phyloP scores from a whole-genome alignment of 2,888 invertebrate genomes.

The Pedicia rivosa region DNA sequence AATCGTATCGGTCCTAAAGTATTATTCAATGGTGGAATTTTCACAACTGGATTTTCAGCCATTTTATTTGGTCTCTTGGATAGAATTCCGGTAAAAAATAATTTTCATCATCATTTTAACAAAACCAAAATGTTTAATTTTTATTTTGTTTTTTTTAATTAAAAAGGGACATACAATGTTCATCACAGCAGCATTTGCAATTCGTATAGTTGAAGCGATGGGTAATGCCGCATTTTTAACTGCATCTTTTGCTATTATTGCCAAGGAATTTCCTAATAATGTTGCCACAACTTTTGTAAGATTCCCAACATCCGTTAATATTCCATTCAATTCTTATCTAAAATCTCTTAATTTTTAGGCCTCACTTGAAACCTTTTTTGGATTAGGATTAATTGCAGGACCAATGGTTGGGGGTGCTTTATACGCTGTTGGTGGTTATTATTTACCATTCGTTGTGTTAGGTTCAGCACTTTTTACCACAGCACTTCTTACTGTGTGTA shows the following conservation, averaged over 20 bases:
- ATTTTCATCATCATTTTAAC: background rate
- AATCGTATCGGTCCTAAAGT: conserved; percentile 63
- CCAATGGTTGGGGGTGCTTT: conserved; percentile 80
- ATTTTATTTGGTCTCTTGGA: conserved; percentile 50
- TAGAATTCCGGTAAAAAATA: conserved; percentile 11
- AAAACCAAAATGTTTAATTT: background rate
- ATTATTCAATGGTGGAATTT: conserved; percentile 67
- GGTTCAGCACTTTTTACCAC: conserved; percentile 60
- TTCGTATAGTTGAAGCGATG: conserved; percentile 67
- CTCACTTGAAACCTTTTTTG: conserved; percentile 75
- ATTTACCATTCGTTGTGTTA: conserved; percentile 64
- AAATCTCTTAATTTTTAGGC: conserved; percentile 42
- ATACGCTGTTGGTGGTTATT: conserved; percentile 62
- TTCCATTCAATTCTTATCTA: too few species aligned
- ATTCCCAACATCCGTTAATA: too few species aligned
- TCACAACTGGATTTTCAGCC: conserved; percentile 67
- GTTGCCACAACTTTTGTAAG: conserved; percentile 74
- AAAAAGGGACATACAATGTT: conserved; percentile 54
- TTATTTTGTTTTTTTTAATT: background rate
- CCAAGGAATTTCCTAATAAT: conserved; percentile 73
- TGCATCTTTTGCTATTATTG: conserved; percentile 74
- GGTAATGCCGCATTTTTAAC: conserved; percentile 78
- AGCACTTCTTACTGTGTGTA: conserved; percentile 54
- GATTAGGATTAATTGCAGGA: conserved; percentile 73
- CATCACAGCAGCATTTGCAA: conserved; percentile 59